Conservation (phyloP, 37 sponge, comb jelly and placozoan species). For the Diacarnus erythraeanus region DNA sequence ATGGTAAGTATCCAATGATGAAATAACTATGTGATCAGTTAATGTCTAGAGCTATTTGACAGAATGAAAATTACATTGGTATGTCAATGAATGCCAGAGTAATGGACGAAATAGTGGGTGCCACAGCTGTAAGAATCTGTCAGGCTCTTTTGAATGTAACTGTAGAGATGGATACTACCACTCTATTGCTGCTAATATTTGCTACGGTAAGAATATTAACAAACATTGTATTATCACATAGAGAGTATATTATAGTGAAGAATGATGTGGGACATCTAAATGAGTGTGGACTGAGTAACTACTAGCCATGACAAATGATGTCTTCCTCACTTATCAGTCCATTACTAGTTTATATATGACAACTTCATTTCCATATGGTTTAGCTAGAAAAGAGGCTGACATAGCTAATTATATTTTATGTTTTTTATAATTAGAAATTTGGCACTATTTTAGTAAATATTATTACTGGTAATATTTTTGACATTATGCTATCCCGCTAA, state of each 20-base stretch:
- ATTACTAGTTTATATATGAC: no score
- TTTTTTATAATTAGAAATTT: no score
- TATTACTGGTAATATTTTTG: no score
- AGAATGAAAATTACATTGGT: no score
- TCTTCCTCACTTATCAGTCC: no score
- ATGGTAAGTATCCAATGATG: not conserved
- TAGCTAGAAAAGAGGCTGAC: no score
- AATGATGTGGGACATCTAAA: not conserved
- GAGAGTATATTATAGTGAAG: not conserved
- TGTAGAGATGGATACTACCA: constrained; percentile 41
- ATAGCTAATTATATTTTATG: no score
- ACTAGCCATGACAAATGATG: no score
- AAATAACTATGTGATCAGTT: not conserved
- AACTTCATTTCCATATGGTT: no score
- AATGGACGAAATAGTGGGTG: not conserved
- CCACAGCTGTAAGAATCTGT: constrained; percentile 39
- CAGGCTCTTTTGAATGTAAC: constrained; percentile 42
- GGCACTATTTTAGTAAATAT: no score
- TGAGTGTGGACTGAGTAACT: no score
- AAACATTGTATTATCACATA: not conserved
- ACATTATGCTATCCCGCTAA: no score
- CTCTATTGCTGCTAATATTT: constrained; percentile 16
- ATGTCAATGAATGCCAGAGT: not conserved
- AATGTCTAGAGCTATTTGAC: not conserved
- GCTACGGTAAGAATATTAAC: constrained; percentile 25